Percentiles rank a stretch among this genome's conserved stretches.
Evolutionary conservation across 2,888 invertebrate species (phyloP).

Genomic region (Ceramica pisi): DNA sequence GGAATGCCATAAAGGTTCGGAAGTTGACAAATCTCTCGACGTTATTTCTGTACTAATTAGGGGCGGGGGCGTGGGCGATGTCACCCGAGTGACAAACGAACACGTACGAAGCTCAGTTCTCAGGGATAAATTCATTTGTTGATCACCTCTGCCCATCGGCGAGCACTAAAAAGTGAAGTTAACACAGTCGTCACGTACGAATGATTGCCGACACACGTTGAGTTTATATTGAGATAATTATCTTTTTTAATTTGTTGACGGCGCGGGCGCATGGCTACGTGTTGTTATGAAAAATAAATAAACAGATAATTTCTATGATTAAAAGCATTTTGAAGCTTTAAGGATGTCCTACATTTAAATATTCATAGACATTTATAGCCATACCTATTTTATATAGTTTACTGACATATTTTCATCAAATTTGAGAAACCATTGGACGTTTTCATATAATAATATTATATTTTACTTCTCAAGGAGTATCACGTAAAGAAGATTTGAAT

Average conservation of each 20-base stretch:
- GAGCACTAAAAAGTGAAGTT: slow-evolving; percentile 63
- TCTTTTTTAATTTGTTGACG: slow-evolving; percentile 51
- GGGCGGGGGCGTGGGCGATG: slow-evolving; percentile 81
- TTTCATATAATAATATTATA: neutral
- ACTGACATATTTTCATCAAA: too few relatives aligned
- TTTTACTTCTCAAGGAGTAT: neutral
- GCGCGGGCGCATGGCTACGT: slow-evolving; percentile 31
- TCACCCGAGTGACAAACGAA: slow-evolving; percentile 80
- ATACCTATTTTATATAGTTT: neutral
- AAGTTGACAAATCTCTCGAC: slow-evolving; percentile 89
- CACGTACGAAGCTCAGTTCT: slow-evolving; percentile 68
- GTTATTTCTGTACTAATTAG: slow-evolving; percentile 91
- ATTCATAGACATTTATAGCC: slow-evolving; percentile 3
- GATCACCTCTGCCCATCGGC: slow-evolving; percentile 64
- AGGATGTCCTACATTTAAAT: slow-evolving; percentile 15
- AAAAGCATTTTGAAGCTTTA: slow-evolving; percentile 10
- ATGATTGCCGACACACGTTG: slow-evolving; percentile 58
- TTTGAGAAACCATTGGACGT: neutral
- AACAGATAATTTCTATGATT: slow-evolving; percentile 39
- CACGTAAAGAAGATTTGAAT: too few relatives aligned
- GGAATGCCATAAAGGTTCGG: slow-evolving; percentile 87
- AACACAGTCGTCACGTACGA: slow-evolving; percentile 68
- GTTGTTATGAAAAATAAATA: slow-evolving; percentile 53
- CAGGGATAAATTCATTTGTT: slow-evolving; percentile 78
- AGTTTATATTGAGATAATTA: slow-evolving; percentile 63